Evolutionary conservation across 1,140 invertebrate genomes (phyloP).

Genomic region (Pseudobourletiella spinata): DNA sequence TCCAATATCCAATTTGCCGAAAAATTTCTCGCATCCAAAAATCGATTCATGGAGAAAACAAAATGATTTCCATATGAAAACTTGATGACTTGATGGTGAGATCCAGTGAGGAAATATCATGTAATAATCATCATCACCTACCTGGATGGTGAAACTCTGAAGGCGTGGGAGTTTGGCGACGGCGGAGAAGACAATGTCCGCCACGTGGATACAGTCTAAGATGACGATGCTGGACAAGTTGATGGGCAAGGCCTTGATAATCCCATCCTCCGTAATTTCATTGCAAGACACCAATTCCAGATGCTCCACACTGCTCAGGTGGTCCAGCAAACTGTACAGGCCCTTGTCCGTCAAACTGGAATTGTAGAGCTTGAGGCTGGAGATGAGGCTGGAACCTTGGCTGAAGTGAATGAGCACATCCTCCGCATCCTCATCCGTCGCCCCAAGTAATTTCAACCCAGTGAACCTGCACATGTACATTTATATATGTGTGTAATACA

Average conservation of each 20-base stretch:
- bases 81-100: no score
- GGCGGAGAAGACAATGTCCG: conserved; percentile 27
- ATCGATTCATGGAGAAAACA: no score
- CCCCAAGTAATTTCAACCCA: conserved; percentile 28
- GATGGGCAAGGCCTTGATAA: conserved; percentile 23
- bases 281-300: conserved; percentile 34
- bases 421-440: conserved; percentile 34
- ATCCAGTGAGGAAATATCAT: no score
- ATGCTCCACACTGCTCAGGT: conserved; percentile 26
- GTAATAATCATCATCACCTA: no score
- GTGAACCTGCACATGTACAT: conserved; percentile 20
- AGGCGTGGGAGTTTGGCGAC: conserved; percentile 11
- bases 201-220: conserved; percentile 35
- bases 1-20: no score
- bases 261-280: conserved; percentile 35
- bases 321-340: conserved; percentile 32
- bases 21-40: no score
- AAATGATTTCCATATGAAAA: no score
- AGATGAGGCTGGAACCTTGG: conserved; percentile 30
- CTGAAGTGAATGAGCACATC: conserved; percentile 35
- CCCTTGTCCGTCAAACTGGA: conserved; percentile 35
- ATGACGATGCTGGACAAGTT: conserved; percentile 28
- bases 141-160: conserved; percentile 11
- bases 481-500: background rate
- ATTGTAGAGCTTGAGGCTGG: conserved; percentile 24